Conservation (phyloP, 1,140 invertebrate genomes). For the Drosophila funebris region DNA sequence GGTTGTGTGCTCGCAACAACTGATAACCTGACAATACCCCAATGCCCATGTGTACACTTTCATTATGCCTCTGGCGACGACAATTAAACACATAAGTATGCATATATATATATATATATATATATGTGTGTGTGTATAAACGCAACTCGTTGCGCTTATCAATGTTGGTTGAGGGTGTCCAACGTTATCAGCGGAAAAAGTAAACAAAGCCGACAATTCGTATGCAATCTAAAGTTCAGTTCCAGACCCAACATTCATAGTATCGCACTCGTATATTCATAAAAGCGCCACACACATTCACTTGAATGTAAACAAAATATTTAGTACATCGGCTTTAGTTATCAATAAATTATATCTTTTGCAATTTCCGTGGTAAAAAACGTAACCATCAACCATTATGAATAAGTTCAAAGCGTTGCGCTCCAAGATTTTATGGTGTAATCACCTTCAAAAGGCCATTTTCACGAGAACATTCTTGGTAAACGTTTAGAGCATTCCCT, state of each 20-base stretch:
- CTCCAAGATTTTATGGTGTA: not conserved
- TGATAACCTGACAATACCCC: conserved; percentile 16
- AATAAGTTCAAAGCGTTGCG: conserved; percentile 3
- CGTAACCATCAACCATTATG: conserved; percentile 1
- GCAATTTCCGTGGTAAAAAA: conserved; percentile 1
- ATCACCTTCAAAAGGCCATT: not conserved
- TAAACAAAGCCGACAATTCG: conserved; percentile 16
- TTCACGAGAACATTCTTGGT: not conserved
- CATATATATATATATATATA: not conserved
- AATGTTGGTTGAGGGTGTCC: not conserved
- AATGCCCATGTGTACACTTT: conserved; percentile 1
- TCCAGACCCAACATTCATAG: not conserved
- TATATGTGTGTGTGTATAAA: not conserved
- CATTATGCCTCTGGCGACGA: not conserved
- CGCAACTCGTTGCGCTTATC: conserved; percentile 10
- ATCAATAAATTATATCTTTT: conserved; percentile 23
- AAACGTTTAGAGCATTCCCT: not conserved
- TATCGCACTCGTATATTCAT: conserved; percentile 6
- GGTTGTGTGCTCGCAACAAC: not conserved
- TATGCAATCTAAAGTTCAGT: conserved; percentile 24
- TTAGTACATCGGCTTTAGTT: conserved; percentile 13
- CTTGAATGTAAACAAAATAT: conserved; percentile 14
- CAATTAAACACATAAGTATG: conserved; percentile 14
- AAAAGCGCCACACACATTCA: not conserved
- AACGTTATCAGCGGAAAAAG: conserved; percentile 17